Evolutionary conservation across 1,140 invertebrate genomes (phyloP), one percentile per base, ranked within the genome.

Genomic region (Teleogryllus occipitalis): DNA sequence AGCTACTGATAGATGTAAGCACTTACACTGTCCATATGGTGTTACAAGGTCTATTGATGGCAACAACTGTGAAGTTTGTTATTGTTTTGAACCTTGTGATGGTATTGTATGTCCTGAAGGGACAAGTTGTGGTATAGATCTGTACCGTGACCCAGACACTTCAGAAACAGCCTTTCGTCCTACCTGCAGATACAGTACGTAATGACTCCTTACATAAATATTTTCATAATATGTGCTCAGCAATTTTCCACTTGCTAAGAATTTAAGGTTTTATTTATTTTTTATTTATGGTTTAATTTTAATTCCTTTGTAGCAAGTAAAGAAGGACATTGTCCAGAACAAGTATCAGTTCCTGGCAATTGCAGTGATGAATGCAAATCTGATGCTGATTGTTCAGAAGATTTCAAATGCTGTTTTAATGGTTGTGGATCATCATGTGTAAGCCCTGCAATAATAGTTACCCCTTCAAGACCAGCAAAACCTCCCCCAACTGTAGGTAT

Each of bases 301-400:
- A 65, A 65, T 65, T 10, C 54, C 54, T 81, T 85, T 86, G 10
- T 80, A 93, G 93, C 87, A 3, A 90, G 89, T 80, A 97, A 97
- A 86, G 85, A 88, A 2, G 95, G 96, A 5, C 84, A 85, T 10
- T 97, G 95, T 85, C 95, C 95, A 10, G 81, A 74, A 79, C 84
- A 81, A 54, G 84, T 89, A 27, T 85, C 87, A 7, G 86, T 83
- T 77, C 86, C 85, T 46, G 85, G 84, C 5, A 84, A 86, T 76
- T 96, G 95, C 84, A 89, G 89, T 12, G 85, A 87, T 18, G 91
- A 95, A 84, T 97, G 96, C 84, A 86, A 89, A 76, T 90, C 90
- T n/a, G 96, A 97, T 85, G 93, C 93, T 0, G 94, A 97, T 82
- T 97, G 96, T 85, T 83, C 88, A 7, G 90, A 89, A 46, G 90